Conservation (phyloP, 2,888 invertebrate genomes). For the Cantharis nigra region DNA sequence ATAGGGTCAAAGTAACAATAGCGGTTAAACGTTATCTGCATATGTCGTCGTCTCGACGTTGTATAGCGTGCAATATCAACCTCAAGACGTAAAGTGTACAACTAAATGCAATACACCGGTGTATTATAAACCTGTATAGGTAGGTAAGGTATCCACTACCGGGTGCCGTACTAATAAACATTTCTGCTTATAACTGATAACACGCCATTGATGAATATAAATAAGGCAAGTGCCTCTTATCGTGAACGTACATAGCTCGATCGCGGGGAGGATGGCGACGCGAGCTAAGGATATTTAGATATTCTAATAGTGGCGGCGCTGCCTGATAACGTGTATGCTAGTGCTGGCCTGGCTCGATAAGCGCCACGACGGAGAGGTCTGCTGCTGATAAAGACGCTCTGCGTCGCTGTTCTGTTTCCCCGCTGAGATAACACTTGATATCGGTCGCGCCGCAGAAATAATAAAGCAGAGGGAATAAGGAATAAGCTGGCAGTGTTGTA, state of each 20-base stretch:
- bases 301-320: constrained; percentile 57
- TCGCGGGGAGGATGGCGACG: constrained; percentile 41
- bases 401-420: constrained; percentile 53
- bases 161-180: constrained; percentile 49
- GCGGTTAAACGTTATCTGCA: constrained; percentile 11
- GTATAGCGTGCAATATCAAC: constrained; percentile 18
- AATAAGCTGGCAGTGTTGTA: constrained; percentile 38
- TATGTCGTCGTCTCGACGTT: constrained; percentile 14
- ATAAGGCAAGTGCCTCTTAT: constrained; percentile 53
- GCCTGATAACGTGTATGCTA: constrained; percentile 55
- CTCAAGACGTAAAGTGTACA: constrained; percentile 30
- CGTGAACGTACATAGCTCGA: constrained; percentile 49
- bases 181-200: constrained; percentile 56
- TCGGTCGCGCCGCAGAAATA: constrained; percentile 51
- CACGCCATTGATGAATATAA: constrained; percentile 57
- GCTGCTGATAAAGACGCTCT: constrained; percentile 55
- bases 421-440: constrained; percentile 45
- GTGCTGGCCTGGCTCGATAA: constrained; percentile 55
- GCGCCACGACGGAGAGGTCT: constrained; percentile 53
- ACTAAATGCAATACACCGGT: constrained; percentile 24
- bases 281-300: constrained; percentile 56
- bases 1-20: constrained; percentile 10
- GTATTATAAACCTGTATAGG: constrained; percentile 24
- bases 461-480: constrained; percentile 46
- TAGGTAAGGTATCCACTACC: constrained; percentile 27